These are phyloP conservation scores for Paradoxurus hermaphroditus DNA, from an alignment of 2,113 vertebrate genomes.

Conservation along the genomic window DNA sequence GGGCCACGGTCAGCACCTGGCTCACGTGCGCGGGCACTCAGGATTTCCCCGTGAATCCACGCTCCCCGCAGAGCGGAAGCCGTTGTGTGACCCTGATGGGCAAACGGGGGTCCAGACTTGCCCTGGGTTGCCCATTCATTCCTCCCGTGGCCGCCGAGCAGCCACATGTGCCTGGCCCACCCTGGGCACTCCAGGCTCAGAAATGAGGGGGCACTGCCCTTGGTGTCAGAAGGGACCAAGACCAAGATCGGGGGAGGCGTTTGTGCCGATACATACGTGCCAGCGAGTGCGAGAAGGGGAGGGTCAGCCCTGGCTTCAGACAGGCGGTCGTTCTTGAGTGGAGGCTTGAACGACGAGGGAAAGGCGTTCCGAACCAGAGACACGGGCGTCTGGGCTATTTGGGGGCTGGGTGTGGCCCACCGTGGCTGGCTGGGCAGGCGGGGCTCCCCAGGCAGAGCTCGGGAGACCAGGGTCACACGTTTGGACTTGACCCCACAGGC, in stretches of 20 bases:
- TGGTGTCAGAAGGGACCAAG: background rate
- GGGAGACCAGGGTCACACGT: background rate
- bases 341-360: background rate
- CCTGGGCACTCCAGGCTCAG: background rate
- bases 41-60: fast-evolving
- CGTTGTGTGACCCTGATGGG: background rate
- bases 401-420: background rate
- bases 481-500: background rate
- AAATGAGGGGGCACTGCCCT: fast-evolving
- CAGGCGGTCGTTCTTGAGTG: background rate
- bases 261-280: fast-evolving
- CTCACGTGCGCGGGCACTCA: background rate
- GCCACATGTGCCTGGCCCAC: background rate
- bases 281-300: fast-evolving
- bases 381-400: fast-evolving
- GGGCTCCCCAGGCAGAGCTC: background rate
- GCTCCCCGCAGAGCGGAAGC: background rate
- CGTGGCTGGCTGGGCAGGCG: fast-evolving
- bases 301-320: background rate
- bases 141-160: fast-evolving
- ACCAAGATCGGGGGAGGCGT: background rate
- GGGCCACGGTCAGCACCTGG: fast-evolving
- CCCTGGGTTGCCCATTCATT: background rate
- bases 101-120: background rate
- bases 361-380: background rate